phyloP scores from a whole-genome alignment of 2,113 vertebrate species.

The Epinephelus moara region DNA sequence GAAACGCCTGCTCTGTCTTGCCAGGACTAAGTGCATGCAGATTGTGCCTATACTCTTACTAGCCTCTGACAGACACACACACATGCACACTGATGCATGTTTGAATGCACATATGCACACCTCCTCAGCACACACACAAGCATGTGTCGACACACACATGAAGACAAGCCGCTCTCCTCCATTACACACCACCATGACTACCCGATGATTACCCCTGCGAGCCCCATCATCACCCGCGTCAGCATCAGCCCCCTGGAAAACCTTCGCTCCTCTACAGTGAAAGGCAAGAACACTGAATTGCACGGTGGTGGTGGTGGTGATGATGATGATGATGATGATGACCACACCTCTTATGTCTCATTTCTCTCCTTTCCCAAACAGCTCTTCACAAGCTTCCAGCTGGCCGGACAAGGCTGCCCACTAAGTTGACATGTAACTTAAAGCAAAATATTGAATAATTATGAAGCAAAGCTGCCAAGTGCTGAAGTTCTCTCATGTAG shows the following conservation, averaged over 20 bases:
- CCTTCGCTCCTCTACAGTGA: slow-evolving; percentile 48
- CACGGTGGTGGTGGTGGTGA: slow-evolving; percentile 31
- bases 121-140: slow-evolving; percentile 27
- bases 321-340: slow-evolving; percentile 59
- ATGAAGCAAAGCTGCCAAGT: slow-evolving; percentile 50
- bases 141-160: slow-evolving; percentile 37
- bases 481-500: slow-evolving; percentile 30
- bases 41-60: slow-evolving; percentile 68
- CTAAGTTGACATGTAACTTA: slow-evolving; percentile 59
- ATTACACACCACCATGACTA: slow-evolving; percentile 58
- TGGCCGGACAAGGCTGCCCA: slow-evolving; percentile 40
- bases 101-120: slow-evolving; percentile 33
- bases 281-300: slow-evolving; percentile 64
- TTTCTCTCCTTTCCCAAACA: slow-evolving; percentile 54
- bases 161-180: slow-evolving; percentile 54
- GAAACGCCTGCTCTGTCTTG: slow-evolving; percentile 74
- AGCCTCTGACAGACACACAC: slow-evolving; percentile 57
- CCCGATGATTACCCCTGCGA: slow-evolving; percentile 63
- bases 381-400: slow-evolving; percentile 59
- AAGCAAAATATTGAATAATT: slow-evolving; percentile 56
- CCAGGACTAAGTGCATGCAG: slow-evolving; percentile 84
- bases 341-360: slow-evolving; percentile 73
- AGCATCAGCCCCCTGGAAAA: slow-evolving; percentile 60
- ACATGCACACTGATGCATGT: slow-evolving; percentile 40
- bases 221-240: slow-evolving; percentile 67